Evolutionary conservation across 2,797 vertebrate species (phyloP).

Genomic region (Kryptopterus vitreolus): DNA sequence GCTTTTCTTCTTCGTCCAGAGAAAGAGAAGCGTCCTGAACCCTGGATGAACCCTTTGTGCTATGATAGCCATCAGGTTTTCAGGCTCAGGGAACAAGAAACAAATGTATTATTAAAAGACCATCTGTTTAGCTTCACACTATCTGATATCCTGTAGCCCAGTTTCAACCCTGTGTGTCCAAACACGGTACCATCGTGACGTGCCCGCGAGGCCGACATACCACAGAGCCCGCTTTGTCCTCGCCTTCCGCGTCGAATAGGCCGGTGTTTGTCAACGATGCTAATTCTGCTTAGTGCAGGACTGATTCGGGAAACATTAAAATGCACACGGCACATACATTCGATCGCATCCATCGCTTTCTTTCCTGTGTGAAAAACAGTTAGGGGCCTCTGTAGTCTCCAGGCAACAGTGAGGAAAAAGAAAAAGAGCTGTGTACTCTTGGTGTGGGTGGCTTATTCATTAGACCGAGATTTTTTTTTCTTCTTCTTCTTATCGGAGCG

Average conservation of each 20-base stretch:
- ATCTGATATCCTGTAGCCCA: constrained; percentile 40
- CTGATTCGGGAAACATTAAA: neutral
- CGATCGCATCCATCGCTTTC: neutral
- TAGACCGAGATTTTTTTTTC: neutral
- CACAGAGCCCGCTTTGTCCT: constrained; percentile 3
- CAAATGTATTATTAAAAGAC: constrained; percentile 58
- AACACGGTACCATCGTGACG: constrained; percentile 30
- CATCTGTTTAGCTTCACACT: constrained; percentile 54
- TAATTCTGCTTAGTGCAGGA: neutral
- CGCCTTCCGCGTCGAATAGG: neutral
- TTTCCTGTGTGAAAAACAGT: constrained; percentile 17
- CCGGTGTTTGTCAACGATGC: neutral
- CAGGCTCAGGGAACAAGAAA: constrained; percentile 40
- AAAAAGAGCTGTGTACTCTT: constrained; percentile 16
- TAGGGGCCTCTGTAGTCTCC: constrained; percentile 27
- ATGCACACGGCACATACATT: neutral
- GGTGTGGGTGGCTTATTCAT: constrained; percentile 36
- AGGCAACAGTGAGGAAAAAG: constrained; percentile 40
- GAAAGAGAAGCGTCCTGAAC: constrained; percentile 43
- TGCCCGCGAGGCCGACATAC: neutral
- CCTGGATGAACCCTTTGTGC: constrained; percentile 51
- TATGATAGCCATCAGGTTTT: constrained; percentile 42
- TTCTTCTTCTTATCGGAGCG: constrained; percentile 31
- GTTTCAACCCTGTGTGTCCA: constrained; percentile 42
- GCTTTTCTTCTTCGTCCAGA: constrained; percentile 17